Evolutionary conservation across 2,888 invertebrate species (phyloP), one percentile per base, ranked within the genome.

Genomic region (Hydriomena furcata): DNA sequence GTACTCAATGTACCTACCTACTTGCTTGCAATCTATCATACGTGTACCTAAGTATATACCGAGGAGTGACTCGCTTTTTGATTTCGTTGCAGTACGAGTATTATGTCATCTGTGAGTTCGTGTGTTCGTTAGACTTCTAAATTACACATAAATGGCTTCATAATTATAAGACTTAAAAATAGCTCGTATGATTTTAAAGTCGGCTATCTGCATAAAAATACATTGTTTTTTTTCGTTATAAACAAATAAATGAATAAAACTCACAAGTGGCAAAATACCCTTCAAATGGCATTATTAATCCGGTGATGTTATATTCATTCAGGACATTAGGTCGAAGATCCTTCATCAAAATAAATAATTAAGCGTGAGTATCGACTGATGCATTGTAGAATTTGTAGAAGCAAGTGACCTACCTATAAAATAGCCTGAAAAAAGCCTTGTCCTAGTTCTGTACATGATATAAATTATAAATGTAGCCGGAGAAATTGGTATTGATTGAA

Each of bases 401-500:
- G 17, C 17, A 17, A 4, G 17, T 4, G 17, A 17, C 17, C 4
- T 32, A 32, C 32, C 13, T 32, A 5, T 10, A 1, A 27, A 31
- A 8, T n/a, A 27, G 32, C 24, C 10, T 30, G 25, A 31, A 7
- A 32, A 42, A 41, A 34, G 63, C 76, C 74, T 77, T 73, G 78
- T 50, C 57, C 76, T 44, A 71, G 51, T 76, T 68, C 65, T 71
- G 70, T 60, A 66, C 13, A 65, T 67, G 43, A 20, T 7, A n/a
- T 3, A 5, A 31, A n/a, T 31, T 17, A 31, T 17, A 25, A 10
- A 12, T 25, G 8, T 17, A 8, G 17, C 2, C 8, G 13, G 6
- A 8, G 5, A 25, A 37, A 11, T 11, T 4, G 7, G 1, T 35
- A 23, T 35, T 11, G 6, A 24, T 36, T 36, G 1, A 7, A 24